phyloP scores from a whole-genome alignment of 2,113 vertebrate genomes.

The Parotia lawesii region DNA sequence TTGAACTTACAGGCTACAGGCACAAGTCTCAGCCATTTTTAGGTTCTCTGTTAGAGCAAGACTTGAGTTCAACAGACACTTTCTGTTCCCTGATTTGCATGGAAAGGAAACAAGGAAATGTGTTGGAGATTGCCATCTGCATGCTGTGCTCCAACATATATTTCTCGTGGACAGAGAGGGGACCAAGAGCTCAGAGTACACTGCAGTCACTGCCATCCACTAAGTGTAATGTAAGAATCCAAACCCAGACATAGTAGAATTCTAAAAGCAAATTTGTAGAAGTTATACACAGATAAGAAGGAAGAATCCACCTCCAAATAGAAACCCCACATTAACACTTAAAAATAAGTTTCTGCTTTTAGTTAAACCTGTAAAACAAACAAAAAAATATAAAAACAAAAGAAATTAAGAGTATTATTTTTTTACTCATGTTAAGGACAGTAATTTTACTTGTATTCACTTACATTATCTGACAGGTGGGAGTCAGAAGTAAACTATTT shows the following conservation, averaged over 20 bases:
- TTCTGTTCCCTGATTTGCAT: background rate
- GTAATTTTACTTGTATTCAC: background rate
- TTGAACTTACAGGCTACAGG: background rate
- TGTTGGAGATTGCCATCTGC: background rate
- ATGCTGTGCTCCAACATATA: rapidly evolving
- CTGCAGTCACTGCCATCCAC: background rate
- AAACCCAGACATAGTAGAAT: background rate
- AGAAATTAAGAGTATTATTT: rapidly evolving
- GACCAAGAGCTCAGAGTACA: background rate
- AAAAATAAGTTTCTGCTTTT: background rate
- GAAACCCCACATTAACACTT: background rate
- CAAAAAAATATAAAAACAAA: background rate
- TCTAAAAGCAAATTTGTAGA: background rate
- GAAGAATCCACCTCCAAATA: background rate
- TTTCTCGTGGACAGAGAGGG: background rate
- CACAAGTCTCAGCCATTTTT: background rate
- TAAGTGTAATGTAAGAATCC: background rate
- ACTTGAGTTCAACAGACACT: background rate
- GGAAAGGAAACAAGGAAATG: background rate
- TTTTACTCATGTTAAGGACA: background rate
- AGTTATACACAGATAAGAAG: background rate
- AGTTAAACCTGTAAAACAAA: background rate
- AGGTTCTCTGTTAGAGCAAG: background rate
- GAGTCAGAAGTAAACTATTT: background rate
- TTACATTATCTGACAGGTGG: background rate